phyloP scores from a whole-genome alignment of 2,797 vertebrate genomes.

The Diglossa cyanea region DNA sequence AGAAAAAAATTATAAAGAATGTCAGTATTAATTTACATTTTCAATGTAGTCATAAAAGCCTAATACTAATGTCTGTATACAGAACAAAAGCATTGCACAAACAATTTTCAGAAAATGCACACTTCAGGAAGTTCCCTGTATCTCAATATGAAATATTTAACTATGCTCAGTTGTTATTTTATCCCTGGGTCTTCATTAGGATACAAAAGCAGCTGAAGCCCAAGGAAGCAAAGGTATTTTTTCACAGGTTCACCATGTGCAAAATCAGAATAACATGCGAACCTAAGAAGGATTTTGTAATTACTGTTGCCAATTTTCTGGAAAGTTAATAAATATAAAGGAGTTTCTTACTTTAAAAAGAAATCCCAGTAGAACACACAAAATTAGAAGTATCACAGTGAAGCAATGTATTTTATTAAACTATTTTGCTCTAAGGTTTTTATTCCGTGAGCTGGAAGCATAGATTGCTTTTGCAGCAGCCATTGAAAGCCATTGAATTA shows the following conservation, averaged over 20 bases:
- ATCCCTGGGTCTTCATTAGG: not conserved
- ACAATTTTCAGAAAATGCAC: not conserved
- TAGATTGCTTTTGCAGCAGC: not conserved
- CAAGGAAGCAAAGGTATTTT: not conserved
- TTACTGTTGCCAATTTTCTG: not conserved
- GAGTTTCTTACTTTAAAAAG: not conserved
- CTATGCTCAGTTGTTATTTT: not conserved
- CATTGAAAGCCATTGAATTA: not conserved
- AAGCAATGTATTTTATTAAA: not conserved
- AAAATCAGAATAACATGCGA: not conserved
- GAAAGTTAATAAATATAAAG: not conserved
- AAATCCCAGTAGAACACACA: not conserved
- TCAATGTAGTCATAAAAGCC: not conserved
- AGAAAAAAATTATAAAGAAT: not conserved
- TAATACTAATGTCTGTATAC: not conserved
- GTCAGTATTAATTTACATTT: not conserved
- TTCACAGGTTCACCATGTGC: not conserved
- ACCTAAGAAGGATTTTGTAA: not conserved
- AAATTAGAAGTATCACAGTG: not conserved
- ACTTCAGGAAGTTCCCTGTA: not conserved
- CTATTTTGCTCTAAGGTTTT: not conserved
- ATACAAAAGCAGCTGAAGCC: not conserved
- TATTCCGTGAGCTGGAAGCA: not conserved
- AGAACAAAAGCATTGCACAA: not conserved
- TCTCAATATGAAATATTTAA: not conserved